phyloP scores from a whole-genome alignment of 2,113 vertebrate genomes.

The Gnathonemus longibarbis region DNA sequence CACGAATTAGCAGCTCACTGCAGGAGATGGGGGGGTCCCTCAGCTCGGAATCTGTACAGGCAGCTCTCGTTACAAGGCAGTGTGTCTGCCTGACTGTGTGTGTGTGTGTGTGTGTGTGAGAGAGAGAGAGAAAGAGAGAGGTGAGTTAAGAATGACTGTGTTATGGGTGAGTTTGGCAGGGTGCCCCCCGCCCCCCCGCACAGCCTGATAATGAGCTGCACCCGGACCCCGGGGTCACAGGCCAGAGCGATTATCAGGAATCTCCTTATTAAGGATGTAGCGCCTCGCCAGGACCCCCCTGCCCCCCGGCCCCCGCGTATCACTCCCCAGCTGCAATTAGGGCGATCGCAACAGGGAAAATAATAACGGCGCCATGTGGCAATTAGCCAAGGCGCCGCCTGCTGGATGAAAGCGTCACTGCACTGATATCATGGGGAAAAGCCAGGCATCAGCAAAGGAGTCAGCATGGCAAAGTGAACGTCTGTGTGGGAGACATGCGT shows the following conservation, averaged over 20 bases:
- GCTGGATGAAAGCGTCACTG: neutral
- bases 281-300: constrained; percentile 23
- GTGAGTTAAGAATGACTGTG: neutral
- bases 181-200: constrained; percentile 28
- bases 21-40: neutral
- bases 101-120: neutral
- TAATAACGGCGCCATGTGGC: constrained; percentile 11
- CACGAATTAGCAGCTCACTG: constrained; percentile 17
- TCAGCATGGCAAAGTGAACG: neutral
- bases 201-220: constrained; percentile 57
- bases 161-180: constrained; percentile 19
- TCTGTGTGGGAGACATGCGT: neutral
- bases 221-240: constrained; percentile 57
- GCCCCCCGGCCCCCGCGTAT: constrained; percentile 34
- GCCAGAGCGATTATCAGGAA: constrained; percentile 57
- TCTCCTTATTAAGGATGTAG: constrained; percentile 55
- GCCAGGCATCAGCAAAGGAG: neutral
- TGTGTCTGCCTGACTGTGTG: neutral
- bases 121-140: neutral
- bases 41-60: neutral
- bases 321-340: constrained; percentile 40
- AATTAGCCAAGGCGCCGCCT: constrained; percentile 9
- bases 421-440: neutral
- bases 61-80: neutral
- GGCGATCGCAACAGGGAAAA: neutral